Base-by-base conservation (phyloP, 2,113 vertebrate genomes). In the Climacteris rufus region DNA sequence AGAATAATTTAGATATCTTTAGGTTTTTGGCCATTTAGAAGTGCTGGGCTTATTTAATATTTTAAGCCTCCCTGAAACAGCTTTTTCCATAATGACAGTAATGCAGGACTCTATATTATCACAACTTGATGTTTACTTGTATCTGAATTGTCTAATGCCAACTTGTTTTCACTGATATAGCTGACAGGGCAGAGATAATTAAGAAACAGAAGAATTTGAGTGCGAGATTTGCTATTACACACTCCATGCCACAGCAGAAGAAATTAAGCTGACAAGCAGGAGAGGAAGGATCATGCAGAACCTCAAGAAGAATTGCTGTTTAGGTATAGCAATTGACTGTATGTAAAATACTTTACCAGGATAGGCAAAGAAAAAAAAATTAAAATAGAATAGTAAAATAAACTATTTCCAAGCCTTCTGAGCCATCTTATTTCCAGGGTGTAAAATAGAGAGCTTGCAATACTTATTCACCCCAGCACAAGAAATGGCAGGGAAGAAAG, bases 131-230 rank as follows among this genome's bases (percentile, higher is more conserved):
- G 87, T 95, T 96, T 95, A 91, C 76, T 91, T 49, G 72, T 97
- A n/a, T 77, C 86, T 79, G 84, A 80, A 75, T 95, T 88, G 89
- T 89, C 83, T 97, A 68, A 83, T 92, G 59, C 71, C 83, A 92
- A 64, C 85, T 91, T 92, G 71, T 90, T 96, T 96, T 92, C 87
- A 78, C 70, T 93, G 88, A 86, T 86, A 63, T 22, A 94, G 79
- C 83, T 97, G 92, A 88, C 82, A 95, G 85, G 93, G 85, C 85
- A 95, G 71, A 95, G 90, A 95, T 88, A 96, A 96, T 96, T 96
- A 96, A 95, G 88, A 95, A 95, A 96, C 87, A 95, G 52, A 93
- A 86, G 52, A 86, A 91, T 88, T 0, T 94, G 82, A 88, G 33
- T 92, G 66, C 81, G 79, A 25, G 78, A 74, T 93, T 92, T 88